Evolutionary conservation across 2,888 invertebrate species (phyloP).

Genomic region (Diaprepes abbreviatus): DNA sequence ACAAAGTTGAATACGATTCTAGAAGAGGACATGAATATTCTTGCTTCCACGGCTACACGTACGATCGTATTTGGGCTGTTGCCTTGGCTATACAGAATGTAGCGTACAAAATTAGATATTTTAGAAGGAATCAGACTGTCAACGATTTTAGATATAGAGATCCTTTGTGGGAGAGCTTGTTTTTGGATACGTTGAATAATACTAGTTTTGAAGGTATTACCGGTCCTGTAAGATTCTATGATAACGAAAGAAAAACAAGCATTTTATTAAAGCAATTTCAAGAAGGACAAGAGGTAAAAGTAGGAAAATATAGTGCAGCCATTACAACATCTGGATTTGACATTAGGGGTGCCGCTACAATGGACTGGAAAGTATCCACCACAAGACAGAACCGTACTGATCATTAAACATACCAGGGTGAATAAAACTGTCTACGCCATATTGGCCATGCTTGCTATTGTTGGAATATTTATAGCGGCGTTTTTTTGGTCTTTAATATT

Average conservation of each 20-base stretch:
- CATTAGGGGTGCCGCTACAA: slow-evolving; percentile 80
- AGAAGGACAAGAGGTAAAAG: slow-evolving; percentile 84
- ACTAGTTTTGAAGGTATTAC: slow-evolving; percentile 91
- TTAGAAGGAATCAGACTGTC: slow-evolving; percentile 82
- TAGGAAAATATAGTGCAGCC: slow-evolving; percentile 83
- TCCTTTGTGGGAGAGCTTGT: slow-evolving; percentile 87
- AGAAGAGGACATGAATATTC: slow-evolving; percentile 88
- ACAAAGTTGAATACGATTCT: slow-evolving; percentile 86
- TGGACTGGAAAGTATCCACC: slow-evolving; percentile 89
- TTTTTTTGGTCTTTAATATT: slow-evolving; percentile 96
- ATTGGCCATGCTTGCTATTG: slow-evolving; percentile 87
- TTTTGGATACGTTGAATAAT: slow-evolving; percentile 88
- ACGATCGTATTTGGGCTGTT: slow-evolving; percentile 98
- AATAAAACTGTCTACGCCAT: slow-evolving; percentile 94
- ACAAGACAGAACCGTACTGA: slow-evolving; percentile 90
- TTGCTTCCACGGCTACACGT: slow-evolving; percentile 97
- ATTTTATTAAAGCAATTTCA: slow-evolving; percentile 96
- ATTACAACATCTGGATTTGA: slow-evolving; percentile 78
- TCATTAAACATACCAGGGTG: slow-evolving; percentile 91
- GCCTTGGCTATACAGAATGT: slow-evolving; percentile 95
- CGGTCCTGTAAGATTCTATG: slow-evolving; percentile 80
- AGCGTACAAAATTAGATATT: slow-evolving; percentile 79
- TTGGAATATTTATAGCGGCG: slow-evolving; percentile 92
- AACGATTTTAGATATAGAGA: slow-evolving; percentile 89
- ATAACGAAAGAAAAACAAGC: slow-evolving; percentile 95